phyloP scores from a whole-genome alignment of 2,113 vertebrate species.

The Tursiops truncatus region DNA sequence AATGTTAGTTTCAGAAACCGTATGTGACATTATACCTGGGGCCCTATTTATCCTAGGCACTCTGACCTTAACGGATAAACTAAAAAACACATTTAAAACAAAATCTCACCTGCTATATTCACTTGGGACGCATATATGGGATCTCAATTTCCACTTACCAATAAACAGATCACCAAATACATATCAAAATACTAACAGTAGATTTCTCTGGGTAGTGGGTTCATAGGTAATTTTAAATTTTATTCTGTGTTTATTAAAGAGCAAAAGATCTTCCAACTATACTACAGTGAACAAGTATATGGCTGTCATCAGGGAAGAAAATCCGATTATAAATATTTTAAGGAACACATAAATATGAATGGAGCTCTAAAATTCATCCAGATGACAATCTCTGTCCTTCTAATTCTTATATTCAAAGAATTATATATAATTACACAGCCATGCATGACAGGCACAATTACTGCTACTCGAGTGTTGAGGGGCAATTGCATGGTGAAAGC shows the following conservation, averaged over 20 bases:
- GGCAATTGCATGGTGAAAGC: background rate
- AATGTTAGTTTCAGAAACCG: background rate
- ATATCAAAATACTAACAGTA: background rate
- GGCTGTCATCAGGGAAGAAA: slow-evolving; percentile 23
- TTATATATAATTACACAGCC: background rate
- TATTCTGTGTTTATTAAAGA: slow-evolving; percentile 15
- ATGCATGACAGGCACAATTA: background rate
- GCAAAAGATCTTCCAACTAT: background rate
- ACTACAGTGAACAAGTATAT: background rate
- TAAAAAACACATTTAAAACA: background rate
- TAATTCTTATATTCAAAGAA: slow-evolving; percentile 31
- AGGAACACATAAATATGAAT: background rate
- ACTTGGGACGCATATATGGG: background rate
- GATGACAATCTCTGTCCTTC: background rate
- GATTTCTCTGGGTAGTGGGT: background rate
- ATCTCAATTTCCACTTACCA: background rate
- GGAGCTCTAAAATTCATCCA: background rate
- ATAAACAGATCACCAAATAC: slow-evolving; percentile 27
- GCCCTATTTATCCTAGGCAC: background rate
- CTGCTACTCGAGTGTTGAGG: background rate
- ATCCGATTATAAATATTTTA: slow-evolving; percentile 3
- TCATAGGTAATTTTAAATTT: background rate
- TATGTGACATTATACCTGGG: background rate
- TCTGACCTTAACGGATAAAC: background rate
- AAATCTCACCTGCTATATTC: background rate